Evolutionary conservation across 1,140 invertebrate genomes (phyloP), one percentile per base, ranked within the genome.

Genomic region (Neodiprion fabricii): DNA sequence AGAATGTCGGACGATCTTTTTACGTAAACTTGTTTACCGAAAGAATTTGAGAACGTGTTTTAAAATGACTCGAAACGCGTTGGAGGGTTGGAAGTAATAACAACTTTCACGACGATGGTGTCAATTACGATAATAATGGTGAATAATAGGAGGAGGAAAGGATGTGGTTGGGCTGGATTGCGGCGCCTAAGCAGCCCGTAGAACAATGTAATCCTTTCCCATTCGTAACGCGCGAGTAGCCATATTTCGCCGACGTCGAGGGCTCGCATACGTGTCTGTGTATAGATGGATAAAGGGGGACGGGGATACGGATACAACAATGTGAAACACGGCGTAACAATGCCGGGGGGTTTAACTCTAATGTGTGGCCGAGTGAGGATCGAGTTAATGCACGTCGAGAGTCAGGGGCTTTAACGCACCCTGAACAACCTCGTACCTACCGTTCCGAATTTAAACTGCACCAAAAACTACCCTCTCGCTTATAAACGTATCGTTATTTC

Each of bases 281-380:
- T 40, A 40, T 40, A 40, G 3, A 61, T 61, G 9, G 53, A 17
- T 61, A 40, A 40, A 40, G 5, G 28, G 28, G 53, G 53, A 61
- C 11, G n/a, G 53, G 9, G 53, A 17, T 12, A 17, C 53, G n/a
- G 53, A 17, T 61, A 61, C 53, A 61, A 12, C 53, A 9, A 61
- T 61, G 53, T 61, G 53, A 61, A 61, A 61, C 53, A 61, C 53
- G 53, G 53, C 53, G 53, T 61, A 61, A 61, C 53, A 61, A 61
- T 61, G 53, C 53, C 8, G n/a, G 53, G 9, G 53, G 53, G 53
- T 14, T 61, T 61, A 61, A 61, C 53, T 61, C 53, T 61, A 61
- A 61, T 61, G 53, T 61, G 53, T 61, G 53, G 53, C 11, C 53
- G 53, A 17, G 11, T 17, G 53, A 61, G 53, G 53, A 61, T 61